Evolutionary conservation across 35 echinoderm and acorn worm species (phyloP).

Genomic region (Chiridota heheva): DNA sequence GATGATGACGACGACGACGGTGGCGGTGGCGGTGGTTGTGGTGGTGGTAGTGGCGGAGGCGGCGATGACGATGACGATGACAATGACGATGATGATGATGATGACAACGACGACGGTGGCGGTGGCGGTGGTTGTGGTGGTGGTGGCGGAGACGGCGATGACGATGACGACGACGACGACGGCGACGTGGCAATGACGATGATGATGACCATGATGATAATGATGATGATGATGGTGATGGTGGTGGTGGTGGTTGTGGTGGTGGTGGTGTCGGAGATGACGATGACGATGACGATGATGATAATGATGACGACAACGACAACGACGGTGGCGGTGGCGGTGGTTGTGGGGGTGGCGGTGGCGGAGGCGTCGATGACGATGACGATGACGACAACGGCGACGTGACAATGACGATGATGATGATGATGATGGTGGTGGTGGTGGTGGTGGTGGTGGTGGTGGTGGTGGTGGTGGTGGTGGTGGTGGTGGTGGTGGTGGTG

Average conservation of each 20-base stretch:
- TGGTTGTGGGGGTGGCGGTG: not conserved
- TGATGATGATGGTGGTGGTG: too few species aligned
- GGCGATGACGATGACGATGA: too few species aligned
- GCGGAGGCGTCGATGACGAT: not conserved
- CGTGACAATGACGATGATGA: too few species aligned
- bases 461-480: too few species aligned
- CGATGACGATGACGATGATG: not conserved
- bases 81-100: too few species aligned
- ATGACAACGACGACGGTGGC: too few species aligned
- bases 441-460: too few species aligned
- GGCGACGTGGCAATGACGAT: not conserved
- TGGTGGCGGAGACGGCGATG: not conserved
- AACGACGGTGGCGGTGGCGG: not conserved
- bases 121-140: not conserved
- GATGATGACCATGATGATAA: not conserved
- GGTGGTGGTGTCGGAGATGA: not conserved
- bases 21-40: too few species aligned
- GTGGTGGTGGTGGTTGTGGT: not conserved
- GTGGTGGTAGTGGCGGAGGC: too few species aligned
- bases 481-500: too few species aligned
- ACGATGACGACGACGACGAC: not conserved
- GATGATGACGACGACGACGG: too few species aligned
- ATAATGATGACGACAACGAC: not conserved
- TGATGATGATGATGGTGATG: not conserved
- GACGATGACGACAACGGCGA: not conserved